phyloP scores from a whole-genome alignment of 2,113 vertebrate species.

The Archocentrus centrarchus region DNA sequence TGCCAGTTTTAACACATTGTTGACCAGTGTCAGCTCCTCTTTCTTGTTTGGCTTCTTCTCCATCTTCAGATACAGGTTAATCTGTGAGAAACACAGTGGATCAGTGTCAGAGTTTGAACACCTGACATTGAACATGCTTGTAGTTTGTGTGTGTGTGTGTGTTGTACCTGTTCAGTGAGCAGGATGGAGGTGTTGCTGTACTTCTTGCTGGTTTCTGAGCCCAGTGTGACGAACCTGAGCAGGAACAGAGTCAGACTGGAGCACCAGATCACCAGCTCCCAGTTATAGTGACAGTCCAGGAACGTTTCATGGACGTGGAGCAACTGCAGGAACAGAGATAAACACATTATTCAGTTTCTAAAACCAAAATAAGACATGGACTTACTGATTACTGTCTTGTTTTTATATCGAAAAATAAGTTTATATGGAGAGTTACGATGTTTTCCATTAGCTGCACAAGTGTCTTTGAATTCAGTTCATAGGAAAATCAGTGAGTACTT shows the following conservation, averaged over 20 bases:
- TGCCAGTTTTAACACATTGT: constrained; percentile 97
- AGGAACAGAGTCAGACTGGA: constrained; percentile 96
- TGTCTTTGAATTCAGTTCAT: neutral
- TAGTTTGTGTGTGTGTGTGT: neutral
- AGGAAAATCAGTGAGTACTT: no score
- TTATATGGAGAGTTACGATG: neutral
- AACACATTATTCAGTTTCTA: neutral
- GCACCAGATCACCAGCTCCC: constrained; percentile 98
- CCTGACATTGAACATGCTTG: fast-evolving
- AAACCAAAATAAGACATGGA: neutral
- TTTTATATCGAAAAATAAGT: no score
- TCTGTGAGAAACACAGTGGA: constrained; percentile 77
- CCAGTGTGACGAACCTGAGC: constrained; percentile 96
- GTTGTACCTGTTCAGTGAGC: constrained; percentile 93
- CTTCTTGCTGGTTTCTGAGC: constrained; percentile 98
- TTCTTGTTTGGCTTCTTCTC: constrained; percentile 99
- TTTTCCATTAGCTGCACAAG: neutral
- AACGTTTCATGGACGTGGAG: constrained; percentile 96
- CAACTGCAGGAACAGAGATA: constrained; percentile 59
- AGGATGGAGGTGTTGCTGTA: constrained; percentile 99
- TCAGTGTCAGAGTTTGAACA: neutral
- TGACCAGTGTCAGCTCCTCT: constrained; percentile 96
- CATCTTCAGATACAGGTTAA: constrained; percentile 99
- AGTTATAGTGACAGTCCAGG: constrained; percentile 97
- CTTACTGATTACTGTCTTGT: neutral